Percentiles rank a stretch among this genome's conserved stretches.
phyloP scores from a whole-genome alignment of 2,797 vertebrate species.

The Amniataba percoides region DNA sequence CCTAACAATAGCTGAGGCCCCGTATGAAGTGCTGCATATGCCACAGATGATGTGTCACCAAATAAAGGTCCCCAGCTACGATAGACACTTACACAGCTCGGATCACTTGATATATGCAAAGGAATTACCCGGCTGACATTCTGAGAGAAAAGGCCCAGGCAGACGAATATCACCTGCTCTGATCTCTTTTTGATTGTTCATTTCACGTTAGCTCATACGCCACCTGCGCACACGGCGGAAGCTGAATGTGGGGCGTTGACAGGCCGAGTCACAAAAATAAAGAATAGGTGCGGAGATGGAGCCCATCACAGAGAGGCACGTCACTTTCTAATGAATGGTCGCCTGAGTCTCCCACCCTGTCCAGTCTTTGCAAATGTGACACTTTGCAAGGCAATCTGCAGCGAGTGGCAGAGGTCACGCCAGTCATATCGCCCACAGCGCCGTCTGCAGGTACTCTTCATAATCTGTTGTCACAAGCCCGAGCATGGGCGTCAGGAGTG shows the following conservation, averaged over 20 bases:
- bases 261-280: constrained; percentile 42
- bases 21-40: constrained; percentile 37
- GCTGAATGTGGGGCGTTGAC: constrained; percentile 38
- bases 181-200: constrained; percentile 81
- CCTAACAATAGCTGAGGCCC: constrained; percentile 55
- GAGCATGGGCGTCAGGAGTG: constrained; percentile 14
- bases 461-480: constrained; percentile 48
- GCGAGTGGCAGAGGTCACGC: constrained; percentile 53
- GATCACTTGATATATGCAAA: constrained; percentile 77
- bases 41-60: constrained; percentile 51
- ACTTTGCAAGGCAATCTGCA: constrained; percentile 59
- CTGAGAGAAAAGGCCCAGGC: constrained; percentile 59
- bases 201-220: constrained; percentile 63
- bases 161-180: constrained; percentile 66
- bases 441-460: constrained; percentile 29
- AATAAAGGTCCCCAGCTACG: constrained; percentile 30
- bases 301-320: constrained; percentile 27
- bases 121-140: constrained; percentile 74
- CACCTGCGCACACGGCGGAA: constrained; percentile 74
- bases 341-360: constrained; percentile 28
- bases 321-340: constrained; percentile 65
- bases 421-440: constrained; percentile 13
- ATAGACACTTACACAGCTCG: constrained; percentile 60
- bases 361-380: constrained; percentile 50
- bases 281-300: constrained; percentile 40